Base-by-base conservation (phyloP, 2,888 invertebrate species). In the Drosophila melanosoma region DNA sequence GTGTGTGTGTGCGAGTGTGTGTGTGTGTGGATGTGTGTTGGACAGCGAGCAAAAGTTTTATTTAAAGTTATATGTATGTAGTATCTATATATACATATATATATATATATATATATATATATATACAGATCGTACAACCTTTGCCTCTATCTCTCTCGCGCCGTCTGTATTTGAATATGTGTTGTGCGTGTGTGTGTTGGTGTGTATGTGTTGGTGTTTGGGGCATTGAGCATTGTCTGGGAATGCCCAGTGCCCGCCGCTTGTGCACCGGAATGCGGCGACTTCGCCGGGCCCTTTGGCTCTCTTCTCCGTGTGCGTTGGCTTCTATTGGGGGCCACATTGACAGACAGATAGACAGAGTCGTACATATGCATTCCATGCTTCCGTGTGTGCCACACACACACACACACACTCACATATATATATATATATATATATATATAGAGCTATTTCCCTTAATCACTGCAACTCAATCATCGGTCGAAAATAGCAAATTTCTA, bases 381-480 rank as follows among this genome's bases (percentile, higher is more conserved):
- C 83, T 83, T 81, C 87, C 89, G 81, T 73, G 74, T 83, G 81
- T 70, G n/a, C n/a, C 57, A 67, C 59, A 66, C 17, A 51, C 49
- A 35, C 32, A 60, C 23, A 56, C 42, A 57, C 23, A 59, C 51
- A 45, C 17, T 33, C 17, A 33, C 5, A 48, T 11, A 32, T 12
- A 26, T n/a, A 40, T 11, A 10, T 15, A 7, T 48, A 40, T 32
- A 23, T 48, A 29, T 35, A 26, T 54, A 38, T 58, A 36, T 53
- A 38, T 38, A 45, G n/a, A 56, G 56, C 38, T 29, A 56, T 12
- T 66, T 56, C 58, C 82, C 78, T 69, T 75, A 85, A 89, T 87
- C 86, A 82, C 69, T 74, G 80, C 88, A 87, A 65, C 89, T 88
- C 83, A 84, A 88, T 84, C 85, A 89, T 77, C 82, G 71, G 58